Conservation (phyloP, 2,113 vertebrate species). For the Melanerpes formicivorus region DNA sequence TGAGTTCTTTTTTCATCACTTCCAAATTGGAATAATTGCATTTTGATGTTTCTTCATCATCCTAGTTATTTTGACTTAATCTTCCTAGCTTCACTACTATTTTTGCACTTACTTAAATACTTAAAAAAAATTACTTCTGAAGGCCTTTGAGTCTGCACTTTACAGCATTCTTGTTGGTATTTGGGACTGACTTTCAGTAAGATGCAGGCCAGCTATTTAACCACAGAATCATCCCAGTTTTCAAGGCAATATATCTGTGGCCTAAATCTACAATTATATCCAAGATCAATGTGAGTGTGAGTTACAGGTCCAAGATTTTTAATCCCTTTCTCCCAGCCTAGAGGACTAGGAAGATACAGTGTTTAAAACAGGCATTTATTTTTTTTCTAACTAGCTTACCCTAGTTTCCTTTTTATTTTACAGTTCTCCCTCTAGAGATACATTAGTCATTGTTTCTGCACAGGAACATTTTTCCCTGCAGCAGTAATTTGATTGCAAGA, state of each 20-base stretch:
- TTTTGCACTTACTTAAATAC: background rate
- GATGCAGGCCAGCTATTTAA: background rate
- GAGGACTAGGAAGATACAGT: background rate
- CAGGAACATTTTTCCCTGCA: background rate
- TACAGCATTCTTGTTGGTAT: background rate
- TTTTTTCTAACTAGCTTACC: background rate
- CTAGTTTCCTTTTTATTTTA: background rate
- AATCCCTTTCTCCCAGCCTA: background rate
- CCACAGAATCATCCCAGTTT: background rate
- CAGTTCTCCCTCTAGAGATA: background rate
- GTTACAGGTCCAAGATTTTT: background rate
- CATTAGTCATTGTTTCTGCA: slow-evolving; percentile 19
- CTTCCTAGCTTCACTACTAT: background rate
- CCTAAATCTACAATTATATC: background rate
- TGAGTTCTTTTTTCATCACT: background rate
- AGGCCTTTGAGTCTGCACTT: background rate
- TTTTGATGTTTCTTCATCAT: background rate
- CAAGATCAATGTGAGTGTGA: background rate
- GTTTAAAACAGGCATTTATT: background rate
- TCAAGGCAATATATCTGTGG: background rate
- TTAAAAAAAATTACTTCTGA: background rate
- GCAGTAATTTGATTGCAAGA: slow-evolving; percentile 9
- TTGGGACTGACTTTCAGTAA: background rate
- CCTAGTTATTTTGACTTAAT: background rate
- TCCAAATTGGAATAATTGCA: background rate